Conservation (phyloP, 2,888 invertebrate genomes). For the Gasteruption jaculator region DNA sequence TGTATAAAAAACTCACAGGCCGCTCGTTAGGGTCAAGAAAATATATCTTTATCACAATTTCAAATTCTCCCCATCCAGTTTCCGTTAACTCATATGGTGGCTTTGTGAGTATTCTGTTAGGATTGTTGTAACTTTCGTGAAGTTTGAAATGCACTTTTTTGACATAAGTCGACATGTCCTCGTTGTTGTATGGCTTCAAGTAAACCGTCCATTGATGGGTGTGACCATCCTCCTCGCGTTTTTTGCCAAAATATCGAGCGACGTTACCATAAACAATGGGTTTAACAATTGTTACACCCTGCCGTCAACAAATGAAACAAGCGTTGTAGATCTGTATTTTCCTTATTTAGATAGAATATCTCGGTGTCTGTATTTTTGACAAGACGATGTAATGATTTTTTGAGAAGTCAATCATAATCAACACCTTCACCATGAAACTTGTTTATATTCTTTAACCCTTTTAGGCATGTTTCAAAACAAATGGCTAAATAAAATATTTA, state of each 20-base stretch:
- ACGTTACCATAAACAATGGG: constrained; percentile 96
- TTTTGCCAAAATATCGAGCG: constrained; percentile 93
- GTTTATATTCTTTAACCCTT: too few species aligned
- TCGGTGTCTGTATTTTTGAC: too few species aligned
- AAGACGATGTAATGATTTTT: too few species aligned
- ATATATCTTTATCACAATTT: constrained; percentile 95
- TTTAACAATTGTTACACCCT: constrained; percentile 86
- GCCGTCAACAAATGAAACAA: constrained; percentile 37
- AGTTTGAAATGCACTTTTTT: constrained; percentile 96
- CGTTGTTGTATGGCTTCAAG: constrained; percentile 86
- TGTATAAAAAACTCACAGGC: constrained; percentile 62
- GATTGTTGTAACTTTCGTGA: constrained; percentile 95
- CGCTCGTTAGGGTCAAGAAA: constrained; percentile 95
- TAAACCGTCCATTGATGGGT: constrained; percentile 99
- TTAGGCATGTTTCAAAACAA: too few species aligned
- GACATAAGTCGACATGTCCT: constrained; percentile 90
- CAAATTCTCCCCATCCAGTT: constrained; percentile 99
- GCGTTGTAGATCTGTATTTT: background rate
- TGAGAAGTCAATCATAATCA: too few species aligned
- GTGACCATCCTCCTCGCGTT: constrained; percentile 95
- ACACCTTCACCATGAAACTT: too few species aligned
- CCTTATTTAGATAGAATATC: background rate
- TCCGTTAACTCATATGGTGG: constrained; percentile 97
- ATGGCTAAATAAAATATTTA: too few species aligned
- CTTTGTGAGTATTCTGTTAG: constrained; percentile 87